These are phyloP conservation scores for Myrmophylax atrothorax DNA, from an alignment of 2,113 vertebrate species.

Conservation along the genomic window DNA sequence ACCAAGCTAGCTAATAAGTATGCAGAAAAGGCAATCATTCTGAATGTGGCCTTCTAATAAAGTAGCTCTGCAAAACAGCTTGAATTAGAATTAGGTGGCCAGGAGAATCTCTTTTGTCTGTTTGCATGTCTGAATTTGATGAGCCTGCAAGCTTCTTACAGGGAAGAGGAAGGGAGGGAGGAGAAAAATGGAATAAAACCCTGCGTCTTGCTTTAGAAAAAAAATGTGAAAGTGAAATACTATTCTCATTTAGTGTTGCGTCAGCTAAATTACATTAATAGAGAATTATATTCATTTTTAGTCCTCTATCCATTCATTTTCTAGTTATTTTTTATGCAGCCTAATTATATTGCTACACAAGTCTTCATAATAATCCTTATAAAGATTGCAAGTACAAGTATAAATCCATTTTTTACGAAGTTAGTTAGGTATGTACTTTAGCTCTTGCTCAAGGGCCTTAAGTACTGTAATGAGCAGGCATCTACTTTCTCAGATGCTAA, in stretches of 20 bases:
- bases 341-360: background rate
- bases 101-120: constrained; percentile 20
- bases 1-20: constrained; percentile 10
- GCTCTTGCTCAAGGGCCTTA: background rate
- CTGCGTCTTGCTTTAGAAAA: background rate
- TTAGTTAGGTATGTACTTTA: background rate
- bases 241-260: background rate
- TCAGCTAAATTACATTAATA: background rate
- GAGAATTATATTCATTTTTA: background rate
- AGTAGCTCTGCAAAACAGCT: constrained; percentile 5
- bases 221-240: background rate
- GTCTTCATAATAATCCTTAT: background rate
- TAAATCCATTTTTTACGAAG: background rate
- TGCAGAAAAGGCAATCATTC: background rate
- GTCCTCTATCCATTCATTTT: background rate
- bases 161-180: background rate
- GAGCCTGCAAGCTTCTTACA: constrained; percentile 12
- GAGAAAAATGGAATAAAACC: background rate
- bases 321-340: background rate
- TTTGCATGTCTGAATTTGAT: constrained; percentile 43
- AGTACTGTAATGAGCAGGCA: background rate
- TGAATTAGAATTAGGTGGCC: constrained; percentile 57
- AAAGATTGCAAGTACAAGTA: background rate
- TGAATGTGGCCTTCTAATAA: background rate
- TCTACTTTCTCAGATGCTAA: background rate